Evolutionary conservation across 2,888 invertebrate species (phyloP), one percentile per base, ranked within the genome.

Genomic region (Caenorhabditis sp.): DNA sequence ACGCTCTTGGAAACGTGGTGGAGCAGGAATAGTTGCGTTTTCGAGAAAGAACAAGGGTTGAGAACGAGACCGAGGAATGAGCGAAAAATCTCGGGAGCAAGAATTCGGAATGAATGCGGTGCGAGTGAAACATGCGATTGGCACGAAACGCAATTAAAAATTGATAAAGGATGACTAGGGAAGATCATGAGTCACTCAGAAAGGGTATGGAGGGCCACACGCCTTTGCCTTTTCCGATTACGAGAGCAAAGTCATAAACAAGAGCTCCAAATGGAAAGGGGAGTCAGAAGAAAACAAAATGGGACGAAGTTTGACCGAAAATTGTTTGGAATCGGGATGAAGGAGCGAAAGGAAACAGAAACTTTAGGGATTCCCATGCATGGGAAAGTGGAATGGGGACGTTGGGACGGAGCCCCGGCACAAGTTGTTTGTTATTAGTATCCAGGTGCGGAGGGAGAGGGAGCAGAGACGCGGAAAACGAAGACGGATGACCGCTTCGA

Each of bases 351-450:
- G 15, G 13, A 35, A 13, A 37, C 17, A 13, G 37, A 27, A n/a
- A 27, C 2, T 39, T 13, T 13, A 13, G 11, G 24, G 45, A 39
- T 66, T 59, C 58, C 58, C 58, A 68, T 58, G 68, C 68, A 59
- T 68, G 35, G 8, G 24, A 24, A 32, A 66, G 35, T 48, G 27
- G 46, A 13, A n/a, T n/a, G 26, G 8, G 24, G 24, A 37, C 13
- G n/a, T 8, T 17, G 41, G 30, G 30, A 50, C 17, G 41, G 15
- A 35, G 11, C 2, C 17, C 13, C 11, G 17, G 27, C 41, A 65
- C 68, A 59, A 61, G 65, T 55, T 65, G 70, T 59, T 59, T 70
- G 59, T 70, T 70, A 70, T 59, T 70, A 55, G 56, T 59, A 56
- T 50, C 48, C 48, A 59, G 70, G 70, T 59, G 52, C 22, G 30